phyloP scores from a whole-genome alignment of 2,113 vertebrate genomes.

The Cairina moschata region DNA sequence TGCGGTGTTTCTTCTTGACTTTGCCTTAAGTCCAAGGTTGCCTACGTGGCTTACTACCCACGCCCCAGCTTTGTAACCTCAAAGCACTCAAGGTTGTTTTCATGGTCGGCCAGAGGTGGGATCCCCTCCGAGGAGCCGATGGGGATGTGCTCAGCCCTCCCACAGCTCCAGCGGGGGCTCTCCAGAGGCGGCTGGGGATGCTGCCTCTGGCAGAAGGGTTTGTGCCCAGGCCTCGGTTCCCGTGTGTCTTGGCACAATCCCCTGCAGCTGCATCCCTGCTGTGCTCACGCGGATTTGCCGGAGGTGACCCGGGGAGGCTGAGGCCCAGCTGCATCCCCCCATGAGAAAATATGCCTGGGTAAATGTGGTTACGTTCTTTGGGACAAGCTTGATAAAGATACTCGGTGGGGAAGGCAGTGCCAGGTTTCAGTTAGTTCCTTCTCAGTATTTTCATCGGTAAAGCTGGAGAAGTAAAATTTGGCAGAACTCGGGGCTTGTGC shows the following conservation, averaged over 20 bases:
- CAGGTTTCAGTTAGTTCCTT: not conserved
- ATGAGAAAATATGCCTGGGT: not conserved
- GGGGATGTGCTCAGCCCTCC: not conserved
- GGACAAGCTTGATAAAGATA: not conserved
- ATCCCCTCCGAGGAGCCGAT: rapidly evolving
- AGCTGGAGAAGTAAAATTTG: not conserved
- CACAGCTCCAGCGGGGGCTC: not conserved
- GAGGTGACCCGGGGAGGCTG: rapidly evolving
- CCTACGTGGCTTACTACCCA: not conserved
- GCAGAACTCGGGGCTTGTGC: not conserved
- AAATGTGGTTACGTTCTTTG: not conserved
- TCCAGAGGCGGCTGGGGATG: no score
- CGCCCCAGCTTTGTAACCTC: not conserved
- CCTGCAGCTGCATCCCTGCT: not conserved
- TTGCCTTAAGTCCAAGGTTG: not conserved
- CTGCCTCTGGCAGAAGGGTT: not conserved
- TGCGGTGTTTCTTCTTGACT: rapidly evolving
- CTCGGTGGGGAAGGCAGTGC: not conserved
- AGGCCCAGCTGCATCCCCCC: not conserved
- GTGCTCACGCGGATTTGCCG: rapidly evolving
- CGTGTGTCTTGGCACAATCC: no score
- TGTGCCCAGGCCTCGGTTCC: not conserved
- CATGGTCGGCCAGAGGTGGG: rapidly evolving
- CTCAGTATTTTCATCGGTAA: not conserved
- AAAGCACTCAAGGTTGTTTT: rapidly evolving